phyloP scores from a whole-genome alignment of 2,797 vertebrate genomes.

The Silurus aristotelis region DNA sequence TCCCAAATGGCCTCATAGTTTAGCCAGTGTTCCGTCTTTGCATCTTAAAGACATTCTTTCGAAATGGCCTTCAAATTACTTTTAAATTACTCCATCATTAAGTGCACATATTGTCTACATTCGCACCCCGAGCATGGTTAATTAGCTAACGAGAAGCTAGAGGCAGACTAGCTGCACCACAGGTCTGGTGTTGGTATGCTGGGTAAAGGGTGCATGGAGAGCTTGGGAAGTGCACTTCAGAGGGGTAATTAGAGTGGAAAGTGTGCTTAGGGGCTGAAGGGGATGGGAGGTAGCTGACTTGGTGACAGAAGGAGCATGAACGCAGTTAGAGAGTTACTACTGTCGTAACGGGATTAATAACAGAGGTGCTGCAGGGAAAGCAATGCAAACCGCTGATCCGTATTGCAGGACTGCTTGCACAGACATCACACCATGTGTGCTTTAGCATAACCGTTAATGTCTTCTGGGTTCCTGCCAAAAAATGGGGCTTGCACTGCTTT shows the following conservation, averaged over 20 bases:
- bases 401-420: conserved; percentile 28
- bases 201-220: not conserved
- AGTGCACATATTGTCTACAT: conserved; percentile 57
- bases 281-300: conserved; percentile 21
- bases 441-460: conserved; percentile 22
- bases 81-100: conserved; percentile 58
- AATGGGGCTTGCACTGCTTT: not conserved
- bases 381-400: conserved; percentile 38
- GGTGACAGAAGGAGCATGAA: conserved; percentile 36
- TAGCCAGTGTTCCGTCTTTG: conserved; percentile 17
- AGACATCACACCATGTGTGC: conserved; percentile 19
- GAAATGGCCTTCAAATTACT: conserved; percentile 56
- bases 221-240: conserved; percentile 47
- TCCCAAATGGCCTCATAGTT: conserved; percentile 3
- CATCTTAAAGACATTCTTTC: conserved; percentile 23
- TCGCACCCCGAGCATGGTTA: conserved; percentile 55
- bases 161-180: conserved; percentile 23
- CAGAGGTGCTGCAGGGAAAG: conserved; percentile 29
- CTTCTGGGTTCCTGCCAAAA: conserved; percentile 21
- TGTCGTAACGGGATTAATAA: conserved; percentile 26
- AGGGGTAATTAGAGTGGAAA: conserved; percentile 59
- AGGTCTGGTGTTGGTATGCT: conserved; percentile 26
- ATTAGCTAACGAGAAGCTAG: conserved; percentile 63
- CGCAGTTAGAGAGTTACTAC: conserved; percentile 27
- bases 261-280: conserved; percentile 48